Evolutionary conservation across 53 echinoderm and acorn worm species (phyloP).

Genomic region (Actinopyga echinites): DNA sequence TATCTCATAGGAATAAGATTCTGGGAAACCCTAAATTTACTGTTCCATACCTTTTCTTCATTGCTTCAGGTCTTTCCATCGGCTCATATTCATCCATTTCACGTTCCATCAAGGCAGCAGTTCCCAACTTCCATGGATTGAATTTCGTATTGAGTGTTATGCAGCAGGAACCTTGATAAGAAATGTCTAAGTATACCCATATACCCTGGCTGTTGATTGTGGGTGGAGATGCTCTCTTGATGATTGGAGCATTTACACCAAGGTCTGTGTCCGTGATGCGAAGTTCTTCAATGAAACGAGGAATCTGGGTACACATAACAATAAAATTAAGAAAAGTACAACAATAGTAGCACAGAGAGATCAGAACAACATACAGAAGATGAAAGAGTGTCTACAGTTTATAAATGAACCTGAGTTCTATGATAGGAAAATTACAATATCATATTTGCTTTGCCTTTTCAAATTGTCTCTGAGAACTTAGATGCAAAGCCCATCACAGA

Average conservation of each 20-base stretch:
- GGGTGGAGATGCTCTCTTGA: constrained; percentile 78
- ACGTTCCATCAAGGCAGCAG: constrained; percentile 61
- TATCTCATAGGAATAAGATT: too few relatives aligned
- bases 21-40: too few relatives aligned
- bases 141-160: constrained; percentile 93
- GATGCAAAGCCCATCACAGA: too few relatives aligned
- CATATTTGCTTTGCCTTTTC: too few relatives aligned
- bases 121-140: constrained; percentile 79
- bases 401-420: too few relatives aligned
- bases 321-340: background rate
- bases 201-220: constrained; percentile 72
- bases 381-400: too few relatives aligned
- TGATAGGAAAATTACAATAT: too few relatives aligned
- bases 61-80: constrained; percentile 57
- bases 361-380: too few relatives aligned
- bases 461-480: too few relatives aligned
- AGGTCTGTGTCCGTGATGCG: constrained; percentile 95
- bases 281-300: constrained; percentile 86
- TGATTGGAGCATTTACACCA: constrained; percentile 77
- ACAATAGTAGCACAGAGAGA: too few relatives aligned
- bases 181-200: constrained; percentile 92
- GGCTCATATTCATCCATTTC: constrained; percentile 84
- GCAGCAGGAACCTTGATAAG: constrained; percentile 89
- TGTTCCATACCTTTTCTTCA: too few relatives aligned
- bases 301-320: constrained; percentile 56